Conservation (phyloP, 2,113 vertebrate species). For the Podiceps cristatus region DNA sequence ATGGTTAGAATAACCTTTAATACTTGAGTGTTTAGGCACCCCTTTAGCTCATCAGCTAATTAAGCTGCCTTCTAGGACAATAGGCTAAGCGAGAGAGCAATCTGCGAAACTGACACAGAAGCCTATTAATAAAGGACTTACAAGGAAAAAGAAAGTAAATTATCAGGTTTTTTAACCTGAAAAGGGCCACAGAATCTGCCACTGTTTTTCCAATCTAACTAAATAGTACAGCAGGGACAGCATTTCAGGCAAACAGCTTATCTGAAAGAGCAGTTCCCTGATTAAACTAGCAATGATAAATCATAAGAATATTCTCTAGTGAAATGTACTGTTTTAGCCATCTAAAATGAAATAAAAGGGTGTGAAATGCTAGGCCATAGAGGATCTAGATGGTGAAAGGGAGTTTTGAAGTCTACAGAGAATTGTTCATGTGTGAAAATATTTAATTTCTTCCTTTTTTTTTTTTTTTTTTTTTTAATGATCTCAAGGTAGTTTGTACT, state of each 20-base stretch:
- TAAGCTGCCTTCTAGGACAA: not conserved
- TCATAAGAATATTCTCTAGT: slow-evolving; percentile 27
- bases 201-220: slow-evolving; percentile 69
- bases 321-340: slow-evolving; percentile 7
- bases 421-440: slow-evolving; percentile 10
- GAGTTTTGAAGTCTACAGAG: slow-evolving; percentile 15
- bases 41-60: not conserved
- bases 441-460: not conserved
- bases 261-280: slow-evolving; percentile 64
- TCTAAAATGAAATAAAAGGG: slow-evolving; percentile 51
- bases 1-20: not conserved
- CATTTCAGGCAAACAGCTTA: slow-evolving; percentile 66
- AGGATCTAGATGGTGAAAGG: not conserved
- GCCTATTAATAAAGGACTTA: not conserved
- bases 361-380: slow-evolving; percentile 15
- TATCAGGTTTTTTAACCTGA: not conserved
- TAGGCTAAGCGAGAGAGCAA: not conserved
- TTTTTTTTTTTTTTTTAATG: not conserved
- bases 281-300: slow-evolving; percentile 68
- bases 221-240: slow-evolving; percentile 45
- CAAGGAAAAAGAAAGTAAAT: not conserved
- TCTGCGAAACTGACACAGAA: not conserved
- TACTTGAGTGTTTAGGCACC: not conserved
- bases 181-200: not conserved
- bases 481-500: not conserved